Base-by-base conservation (phyloP, 2,113 vertebrate genomes). In the Microcebus lehilahytsara region DNA sequence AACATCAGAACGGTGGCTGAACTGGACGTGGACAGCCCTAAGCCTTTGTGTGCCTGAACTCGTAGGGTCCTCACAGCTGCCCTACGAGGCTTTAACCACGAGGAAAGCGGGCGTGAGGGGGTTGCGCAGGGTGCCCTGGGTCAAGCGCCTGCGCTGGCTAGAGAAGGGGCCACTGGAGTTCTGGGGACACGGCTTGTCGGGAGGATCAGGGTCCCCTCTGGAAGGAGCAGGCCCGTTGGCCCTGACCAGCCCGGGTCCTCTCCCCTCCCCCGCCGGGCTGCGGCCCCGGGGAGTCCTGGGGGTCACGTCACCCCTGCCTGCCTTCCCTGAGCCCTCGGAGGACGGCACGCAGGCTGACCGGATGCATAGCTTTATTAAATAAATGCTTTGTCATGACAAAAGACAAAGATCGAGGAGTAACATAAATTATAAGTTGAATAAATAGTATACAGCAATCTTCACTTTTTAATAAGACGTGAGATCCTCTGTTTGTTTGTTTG, bases 331-430 rank as follows among this genome's bases (percentile, higher is more conserved):
- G 93, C 85, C 93, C 95, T 89, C 0, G 69, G 97, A 98, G 98
- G 97, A 94, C 98, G 97, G n/a, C 77, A 98, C 90, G 98, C 98
- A 90, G 96, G 97, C 98, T 98, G 98, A 98, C 98, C 99, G 99
- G 99, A 99, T 99, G 99, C 99, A 99, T 99, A 99, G 99, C 99
- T 99, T 99, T 99, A 99, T 99, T 99, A 99, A 99, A 99, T 99
- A 99, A 99, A 99, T 99, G 99, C 99, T 99, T 99, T 99, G 99
- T 99, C 99, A 99, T 98, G 99, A 99, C 99, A 99, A 99, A 99
- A 99, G 99, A 99, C 99, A 99, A 99, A 99, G 99, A 99, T 99
- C 99, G 99, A 99, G 99, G 99, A 99, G 99, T 99, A 99, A 99
- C 99, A 99, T 99, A 99, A 99, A 99, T 99, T 99, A 99, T 99